Evolutionary conservation across 2,888 invertebrate genomes (phyloP).

Genomic region (Philaethria dido): DNA sequence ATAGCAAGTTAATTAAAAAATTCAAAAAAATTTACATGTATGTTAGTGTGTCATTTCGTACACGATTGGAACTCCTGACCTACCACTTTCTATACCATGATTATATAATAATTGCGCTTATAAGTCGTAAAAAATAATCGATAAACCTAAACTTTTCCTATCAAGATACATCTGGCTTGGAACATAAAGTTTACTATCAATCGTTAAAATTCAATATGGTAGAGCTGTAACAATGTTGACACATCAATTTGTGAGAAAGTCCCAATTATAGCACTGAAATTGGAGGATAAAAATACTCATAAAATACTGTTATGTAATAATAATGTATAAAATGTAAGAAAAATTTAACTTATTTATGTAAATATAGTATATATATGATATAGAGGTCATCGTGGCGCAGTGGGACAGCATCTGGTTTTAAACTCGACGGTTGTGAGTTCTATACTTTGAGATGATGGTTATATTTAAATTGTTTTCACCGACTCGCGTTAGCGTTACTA

Average conservation of each 20-base stretch:
- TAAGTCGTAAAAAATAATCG: background rate
- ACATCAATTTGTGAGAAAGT: conserved; percentile 16
- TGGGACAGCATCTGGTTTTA: no score
- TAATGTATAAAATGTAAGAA: conserved; percentile 9
- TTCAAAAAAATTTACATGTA: no score
- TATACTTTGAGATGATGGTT: no score
- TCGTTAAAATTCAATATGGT: conserved; percentile 29
- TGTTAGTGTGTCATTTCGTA: no score
- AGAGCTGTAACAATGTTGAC: conserved; percentile 24
- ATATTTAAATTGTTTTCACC: no score
- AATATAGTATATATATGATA: no score
- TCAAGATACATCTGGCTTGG: conserved; percentile 16
- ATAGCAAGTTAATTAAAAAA: no score
- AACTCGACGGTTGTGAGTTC: no score
- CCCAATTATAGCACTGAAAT: conserved; percentile 19
- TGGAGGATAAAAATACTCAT: conserved; percentile 13
- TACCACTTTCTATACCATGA: background rate
- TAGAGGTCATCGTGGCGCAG: no score
- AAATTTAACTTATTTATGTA: background rate
- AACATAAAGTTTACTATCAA: conserved; percentile 31
- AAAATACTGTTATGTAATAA: conserved; percentile 10
- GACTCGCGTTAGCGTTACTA: no score
- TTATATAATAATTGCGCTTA: conserved; percentile 3
- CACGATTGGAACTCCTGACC: background rate
- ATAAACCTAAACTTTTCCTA: conserved; percentile 19